Percentiles rank a stretch among this genome's conserved stretches.
These are phyloP conservation scores for Hirtodrosophila trivittata DNA, from an alignment of 2,888 invertebrate species.

Conservation along the genomic window DNA sequence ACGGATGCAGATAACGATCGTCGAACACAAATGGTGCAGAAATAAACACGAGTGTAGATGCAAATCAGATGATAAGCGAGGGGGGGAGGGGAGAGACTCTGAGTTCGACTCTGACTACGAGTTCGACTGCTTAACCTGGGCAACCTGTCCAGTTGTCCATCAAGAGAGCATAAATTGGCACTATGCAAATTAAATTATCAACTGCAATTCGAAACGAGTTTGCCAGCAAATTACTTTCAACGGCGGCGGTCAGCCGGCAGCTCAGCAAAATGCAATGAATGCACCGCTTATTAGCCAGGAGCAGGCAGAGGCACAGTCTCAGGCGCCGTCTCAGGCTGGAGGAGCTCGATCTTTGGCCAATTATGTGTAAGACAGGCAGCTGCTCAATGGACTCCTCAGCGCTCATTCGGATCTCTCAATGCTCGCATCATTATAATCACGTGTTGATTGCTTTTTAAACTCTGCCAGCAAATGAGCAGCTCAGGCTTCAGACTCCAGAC, in stretches of 20 bases:
- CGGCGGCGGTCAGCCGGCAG: conserved; percentile 46
- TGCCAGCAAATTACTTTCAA: conserved; percentile 81
- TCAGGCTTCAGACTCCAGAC: conserved; percentile 10
- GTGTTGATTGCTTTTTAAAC: conserved; percentile 80
- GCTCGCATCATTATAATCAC: conserved; percentile 77
- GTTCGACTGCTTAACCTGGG: conserved; percentile 65
- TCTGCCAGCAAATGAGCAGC: conserved; percentile 60
- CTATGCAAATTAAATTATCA: conserved; percentile 82
- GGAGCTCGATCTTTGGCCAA: conserved; percentile 45
- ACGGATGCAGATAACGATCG: conserved; percentile 82
- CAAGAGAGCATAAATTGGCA: conserved; percentile 79
- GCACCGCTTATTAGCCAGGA: conserved; percentile 66
- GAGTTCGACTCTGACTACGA: too few species aligned
- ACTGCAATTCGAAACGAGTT: conserved; percentile 72
- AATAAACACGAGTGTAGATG: conserved; percentile 83
- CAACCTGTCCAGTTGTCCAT: conserved; percentile 59
- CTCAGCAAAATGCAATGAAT: conserved; percentile 66
- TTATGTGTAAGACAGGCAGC: conserved; percentile 76
- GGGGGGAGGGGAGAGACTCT: conserved; percentile 1
- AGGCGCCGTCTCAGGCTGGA: conserved; percentile 7
- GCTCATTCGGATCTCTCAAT: conserved; percentile 31
- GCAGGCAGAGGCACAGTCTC: conserved; percentile 11
- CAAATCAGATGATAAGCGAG: conserved; percentile 73
- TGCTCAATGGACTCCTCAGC: conserved; percentile 21
- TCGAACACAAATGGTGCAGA: conserved; percentile 82